A percentile compares a stretch with the other conserved stretches of the same genome.
Conservation (phyloP, 1,140 invertebrate species). For the Drosophila pseudoobscura region DNA sequence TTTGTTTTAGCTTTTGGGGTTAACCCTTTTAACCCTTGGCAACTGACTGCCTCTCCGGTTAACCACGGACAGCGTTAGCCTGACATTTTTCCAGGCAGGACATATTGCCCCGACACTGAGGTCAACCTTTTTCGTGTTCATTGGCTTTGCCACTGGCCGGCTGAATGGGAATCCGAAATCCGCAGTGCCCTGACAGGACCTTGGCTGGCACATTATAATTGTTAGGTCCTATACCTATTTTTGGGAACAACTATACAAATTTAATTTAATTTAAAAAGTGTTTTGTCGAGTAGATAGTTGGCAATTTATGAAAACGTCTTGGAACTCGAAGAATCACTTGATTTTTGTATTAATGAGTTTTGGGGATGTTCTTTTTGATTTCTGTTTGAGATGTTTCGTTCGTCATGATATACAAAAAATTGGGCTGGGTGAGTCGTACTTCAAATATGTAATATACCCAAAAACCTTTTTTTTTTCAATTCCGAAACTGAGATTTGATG, state of each 20-base stretch:
- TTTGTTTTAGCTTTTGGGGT: slow-evolving; percentile 55
- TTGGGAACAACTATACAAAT: not conserved
- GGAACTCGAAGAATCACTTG: not conserved
- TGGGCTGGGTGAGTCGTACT: no score
- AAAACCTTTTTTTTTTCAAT: no score
- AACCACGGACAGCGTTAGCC: slow-evolving; percentile 63
- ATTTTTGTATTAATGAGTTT: not conserved
- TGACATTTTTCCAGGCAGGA: slow-evolving; percentile 69
- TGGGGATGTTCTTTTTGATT: not conserved
- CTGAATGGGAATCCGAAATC: slow-evolving; percentile 21
- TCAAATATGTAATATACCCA: no score
- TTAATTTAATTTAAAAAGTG: not conserved
- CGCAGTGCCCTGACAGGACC: not conserved
- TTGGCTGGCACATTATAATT: not conserved
- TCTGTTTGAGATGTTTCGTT: no score
- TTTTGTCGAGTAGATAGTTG: not conserved
- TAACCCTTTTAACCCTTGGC: slow-evolving; percentile 78
- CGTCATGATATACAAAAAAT: no score
- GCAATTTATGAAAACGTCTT: no score
- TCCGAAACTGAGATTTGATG: no score
- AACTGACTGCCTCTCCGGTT: slow-evolving; percentile 62
- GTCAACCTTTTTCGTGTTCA: slow-evolving; percentile 79
- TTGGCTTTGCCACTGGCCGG: slow-evolving; percentile 36
- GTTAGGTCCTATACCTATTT: slow-evolving; percentile 1
- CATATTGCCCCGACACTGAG: slow-evolving; percentile 75